These are phyloP conservation scores for Mesocentrotus franciscanus DNA, from an alignment of 53 echinoderm and acorn worm species.

Conservation along the genomic window DNA sequence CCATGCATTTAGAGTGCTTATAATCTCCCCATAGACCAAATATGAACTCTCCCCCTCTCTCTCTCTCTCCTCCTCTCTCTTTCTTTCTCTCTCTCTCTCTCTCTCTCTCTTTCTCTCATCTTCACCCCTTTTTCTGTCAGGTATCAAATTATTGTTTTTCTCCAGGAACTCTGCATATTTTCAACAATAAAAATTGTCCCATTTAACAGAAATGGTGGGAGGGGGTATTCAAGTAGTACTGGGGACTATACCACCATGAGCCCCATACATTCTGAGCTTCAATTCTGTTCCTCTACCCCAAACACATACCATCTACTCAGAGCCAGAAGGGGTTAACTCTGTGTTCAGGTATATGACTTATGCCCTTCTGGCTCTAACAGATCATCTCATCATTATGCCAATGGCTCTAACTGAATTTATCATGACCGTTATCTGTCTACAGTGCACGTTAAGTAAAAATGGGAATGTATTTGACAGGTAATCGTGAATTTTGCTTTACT, in stretches of 20 bases:
- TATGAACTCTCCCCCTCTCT: too few species aligned
- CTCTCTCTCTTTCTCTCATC: not conserved
- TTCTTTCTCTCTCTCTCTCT: not conserved
- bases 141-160: not conserved
- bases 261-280: too few species aligned
- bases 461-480: not conserved
- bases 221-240: not conserved
- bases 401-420: too few species aligned
- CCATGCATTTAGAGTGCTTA: not conserved
- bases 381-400: too few species aligned
- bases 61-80: not conserved
- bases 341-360: too few species aligned
- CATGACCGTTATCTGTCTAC: too few species aligned
- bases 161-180: not conserved
- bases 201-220: not conserved
- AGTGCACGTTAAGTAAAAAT: not conserved
- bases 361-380: too few species aligned
- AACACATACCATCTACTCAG: too few species aligned
- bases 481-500: not conserved
- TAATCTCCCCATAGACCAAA: too few species aligned
- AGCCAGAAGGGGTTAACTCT: too few species aligned
- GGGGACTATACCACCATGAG: too few species aligned
- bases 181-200: not conserved
- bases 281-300: too few species aligned
- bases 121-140: not conserved